Evolutionary conservation across 1,140 invertebrate genomes (phyloP).

Genomic region (Agrypnia vestita): DNA sequence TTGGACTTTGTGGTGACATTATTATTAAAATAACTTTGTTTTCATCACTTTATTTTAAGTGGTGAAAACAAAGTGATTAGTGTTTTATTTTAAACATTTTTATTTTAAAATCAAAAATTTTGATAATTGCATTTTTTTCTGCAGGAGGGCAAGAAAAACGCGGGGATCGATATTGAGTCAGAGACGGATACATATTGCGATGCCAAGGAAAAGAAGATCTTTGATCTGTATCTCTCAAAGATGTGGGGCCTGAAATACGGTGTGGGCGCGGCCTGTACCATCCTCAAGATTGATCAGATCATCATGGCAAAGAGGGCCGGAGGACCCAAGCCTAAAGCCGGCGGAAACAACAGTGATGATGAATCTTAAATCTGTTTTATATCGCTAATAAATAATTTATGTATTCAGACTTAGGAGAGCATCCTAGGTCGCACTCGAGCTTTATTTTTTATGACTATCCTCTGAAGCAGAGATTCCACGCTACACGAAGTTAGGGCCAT

Average conservation of each 20-base stretch:
- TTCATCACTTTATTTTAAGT: too few relatives aligned
- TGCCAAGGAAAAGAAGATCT: constrained; percentile 82
- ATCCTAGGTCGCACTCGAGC: background rate
- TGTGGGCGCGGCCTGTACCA: constrained; percentile 91
- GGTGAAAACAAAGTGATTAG: too few relatives aligned
- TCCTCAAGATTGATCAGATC: constrained; percentile 98
- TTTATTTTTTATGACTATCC: constrained; percentile 14
- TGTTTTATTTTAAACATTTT: too few relatives aligned
- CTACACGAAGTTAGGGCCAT: too few relatives aligned
- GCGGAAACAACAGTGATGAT: constrained; percentile 85
- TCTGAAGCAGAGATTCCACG: too few relatives aligned
- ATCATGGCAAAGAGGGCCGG: constrained; percentile 98
- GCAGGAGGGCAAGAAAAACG: constrained; percentile 84
- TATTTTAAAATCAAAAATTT: too few relatives aligned
- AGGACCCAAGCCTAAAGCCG: constrained; percentile 89
- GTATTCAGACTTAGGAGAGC: background rate
- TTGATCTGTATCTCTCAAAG: constrained; percentile 92
- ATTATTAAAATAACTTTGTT: too few relatives aligned
- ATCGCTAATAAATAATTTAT: constrained; percentile 10
- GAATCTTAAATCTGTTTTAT: constrained; percentile 70
- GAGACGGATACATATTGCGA: constrained; percentile 81
- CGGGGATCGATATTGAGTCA: constrained; percentile 92
- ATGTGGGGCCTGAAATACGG: constrained; percentile 97
- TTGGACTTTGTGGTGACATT: too few relatives aligned
- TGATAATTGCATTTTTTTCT: too few relatives aligned